Evolutionary conservation across 2,113 vertebrate genomes (phyloP).

Genomic region (rat (Rattus norvegicus)): DNA sequence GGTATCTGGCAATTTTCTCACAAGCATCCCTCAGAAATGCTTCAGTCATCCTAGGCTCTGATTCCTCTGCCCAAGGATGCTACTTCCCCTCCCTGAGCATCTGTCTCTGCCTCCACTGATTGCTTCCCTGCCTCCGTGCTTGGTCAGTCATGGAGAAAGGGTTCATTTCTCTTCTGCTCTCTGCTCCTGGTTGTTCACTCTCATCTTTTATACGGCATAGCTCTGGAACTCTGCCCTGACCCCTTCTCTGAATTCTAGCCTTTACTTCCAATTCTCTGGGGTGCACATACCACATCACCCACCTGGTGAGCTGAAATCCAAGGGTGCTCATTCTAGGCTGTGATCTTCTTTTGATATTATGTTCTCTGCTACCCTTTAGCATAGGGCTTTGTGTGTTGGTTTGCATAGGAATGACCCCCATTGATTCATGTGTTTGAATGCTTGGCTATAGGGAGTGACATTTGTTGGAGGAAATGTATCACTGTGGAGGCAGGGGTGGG

Average conservation of each 20-base stretch:
- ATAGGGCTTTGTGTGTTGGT: not conserved
- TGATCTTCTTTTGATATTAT: not conserved
- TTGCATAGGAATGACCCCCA: no score
- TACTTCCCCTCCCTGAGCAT: not conserved
- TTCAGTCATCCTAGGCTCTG: not conserved
- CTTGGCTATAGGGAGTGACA: no score
- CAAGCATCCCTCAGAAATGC: not conserved
- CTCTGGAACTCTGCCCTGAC: not conserved
- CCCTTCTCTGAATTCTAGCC: not conserved
- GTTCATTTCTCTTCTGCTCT: not conserved
- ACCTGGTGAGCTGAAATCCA: not conserved
- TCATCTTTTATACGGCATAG: no score
- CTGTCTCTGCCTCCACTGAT: not conserved
- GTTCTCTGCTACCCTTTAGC: not conserved
- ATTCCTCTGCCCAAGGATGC: not conserved
- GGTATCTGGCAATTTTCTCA: not conserved
- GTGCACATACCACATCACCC: accelerated
- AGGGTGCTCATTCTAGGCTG: not conserved
- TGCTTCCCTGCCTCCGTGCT: accelerated
- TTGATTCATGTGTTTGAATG: no score
- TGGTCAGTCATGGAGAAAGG: not conserved
- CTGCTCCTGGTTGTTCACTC: not conserved
- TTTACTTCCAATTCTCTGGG: not conserved
- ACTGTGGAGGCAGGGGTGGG: no score
- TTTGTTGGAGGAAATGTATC: no score